phyloP scores from a whole-genome alignment of 2,888 invertebrate species.

The Priocnemis perturbator region DNA sequence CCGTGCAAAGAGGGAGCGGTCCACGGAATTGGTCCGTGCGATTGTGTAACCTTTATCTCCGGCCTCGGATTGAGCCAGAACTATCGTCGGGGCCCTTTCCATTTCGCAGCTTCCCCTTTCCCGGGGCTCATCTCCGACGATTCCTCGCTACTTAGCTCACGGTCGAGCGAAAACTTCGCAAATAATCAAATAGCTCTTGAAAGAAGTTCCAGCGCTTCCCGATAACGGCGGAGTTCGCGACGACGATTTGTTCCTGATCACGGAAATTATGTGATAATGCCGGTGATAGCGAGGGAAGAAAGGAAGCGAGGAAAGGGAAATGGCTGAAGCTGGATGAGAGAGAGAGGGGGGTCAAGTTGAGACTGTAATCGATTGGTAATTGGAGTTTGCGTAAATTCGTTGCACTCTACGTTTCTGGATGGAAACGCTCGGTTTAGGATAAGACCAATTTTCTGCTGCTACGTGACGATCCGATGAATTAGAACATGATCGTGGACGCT shows the following conservation, averaged over 20 bases:
- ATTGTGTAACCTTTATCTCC: conserved; percentile 45
- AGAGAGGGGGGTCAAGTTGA: too few relatives aligned
- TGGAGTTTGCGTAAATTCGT: too few relatives aligned
- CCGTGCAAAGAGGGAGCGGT: conserved; percentile 29
- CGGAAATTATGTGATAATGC: conserved; percentile 6
- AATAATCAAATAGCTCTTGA: background rate
- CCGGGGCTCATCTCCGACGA: background rate
- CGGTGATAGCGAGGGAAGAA: background rate
- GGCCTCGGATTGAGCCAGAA: conserved; percentile 1
- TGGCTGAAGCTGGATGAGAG: too few relatives aligned
- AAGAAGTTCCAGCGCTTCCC: background rate
- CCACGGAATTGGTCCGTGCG: conserved; percentile 34
- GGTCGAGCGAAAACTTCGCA: background rate
- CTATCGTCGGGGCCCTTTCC: background rate
- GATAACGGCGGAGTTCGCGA: background rate
- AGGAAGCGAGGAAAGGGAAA: background rate
- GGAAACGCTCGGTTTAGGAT: too few relatives aligned
- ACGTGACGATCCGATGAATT: too few relatives aligned
- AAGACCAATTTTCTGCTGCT: too few relatives aligned
- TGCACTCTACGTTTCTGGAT: too few relatives aligned
- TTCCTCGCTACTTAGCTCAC: background rate
- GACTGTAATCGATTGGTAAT: too few relatives aligned
- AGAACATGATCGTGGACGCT: too few relatives aligned
- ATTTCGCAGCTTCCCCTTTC: background rate
- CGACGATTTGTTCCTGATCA: conserved; percentile 7